A percentile compares a stretch with the other conserved stretches of the same genome.
phyloP scores from a whole-genome alignment of 2,113 vertebrate species.

The Rutilus rutilus region DNA sequence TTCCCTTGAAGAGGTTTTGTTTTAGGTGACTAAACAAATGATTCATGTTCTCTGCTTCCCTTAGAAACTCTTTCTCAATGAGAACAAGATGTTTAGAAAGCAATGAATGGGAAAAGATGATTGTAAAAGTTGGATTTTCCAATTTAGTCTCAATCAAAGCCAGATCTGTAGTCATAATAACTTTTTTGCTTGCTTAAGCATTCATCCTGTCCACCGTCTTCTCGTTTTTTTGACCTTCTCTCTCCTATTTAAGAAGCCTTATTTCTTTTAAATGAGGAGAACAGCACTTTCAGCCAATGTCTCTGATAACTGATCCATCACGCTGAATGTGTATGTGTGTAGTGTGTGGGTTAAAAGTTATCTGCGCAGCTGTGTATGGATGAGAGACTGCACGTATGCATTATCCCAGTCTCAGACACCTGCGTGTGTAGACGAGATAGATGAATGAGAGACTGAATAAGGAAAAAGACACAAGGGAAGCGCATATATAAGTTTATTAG shows the following conservation, averaged over 20 bases:
- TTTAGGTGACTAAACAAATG: slow-evolving; percentile 22
- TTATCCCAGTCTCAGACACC: slow-evolving; percentile 23
- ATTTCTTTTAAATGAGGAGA: not conserved
- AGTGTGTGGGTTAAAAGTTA: slow-evolving; percentile 26
- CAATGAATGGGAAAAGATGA: slow-evolving; percentile 22
- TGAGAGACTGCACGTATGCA: slow-evolving; percentile 31
- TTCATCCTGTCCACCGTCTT: slow-evolving; percentile 4
- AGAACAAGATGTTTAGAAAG: slow-evolving; percentile 32
- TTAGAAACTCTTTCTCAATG: not conserved
- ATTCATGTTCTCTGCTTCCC: slow-evolving; percentile 10
- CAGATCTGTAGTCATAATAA: not conserved
- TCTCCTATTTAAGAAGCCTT: not conserved
- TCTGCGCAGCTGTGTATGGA: slow-evolving; percentile 31
- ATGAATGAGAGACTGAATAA: slow-evolving; percentile 35
- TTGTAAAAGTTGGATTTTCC: slow-evolving; percentile 15
- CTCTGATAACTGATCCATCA: slow-evolving; percentile 18
- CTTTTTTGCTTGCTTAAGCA: not conserved
- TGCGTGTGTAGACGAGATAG: slow-evolving; percentile 19
- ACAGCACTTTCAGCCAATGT: not conserved
- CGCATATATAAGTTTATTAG: slow-evolving; percentile 51
- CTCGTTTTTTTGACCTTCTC: not conserved
- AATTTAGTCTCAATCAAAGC: slow-evolving; percentile 12
- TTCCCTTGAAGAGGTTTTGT: slow-evolving; percentile 9
- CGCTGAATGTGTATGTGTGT: not conserved
- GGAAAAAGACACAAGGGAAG: slow-evolving; percentile 35